Base-by-base conservation (phyloP, 2,797 vertebrate species). In the Acipenser ruthenus region DNA sequence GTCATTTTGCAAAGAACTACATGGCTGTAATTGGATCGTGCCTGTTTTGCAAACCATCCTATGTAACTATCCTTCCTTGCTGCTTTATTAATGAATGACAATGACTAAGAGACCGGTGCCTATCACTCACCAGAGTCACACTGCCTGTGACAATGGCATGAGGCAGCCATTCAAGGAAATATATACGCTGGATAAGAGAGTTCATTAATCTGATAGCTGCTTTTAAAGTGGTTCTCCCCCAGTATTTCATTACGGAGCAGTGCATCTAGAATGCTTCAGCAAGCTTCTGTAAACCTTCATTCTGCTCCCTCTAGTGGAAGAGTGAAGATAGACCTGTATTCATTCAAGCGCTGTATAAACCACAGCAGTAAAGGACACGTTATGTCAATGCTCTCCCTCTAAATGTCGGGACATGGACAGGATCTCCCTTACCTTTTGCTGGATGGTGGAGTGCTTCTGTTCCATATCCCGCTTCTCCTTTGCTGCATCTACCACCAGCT, bases 401-500 rank as follows among this genome's bases (percentile, higher is more conserved):
- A 37, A 37, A 37, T 37, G 23, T 37, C 23, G 4, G 23, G 23
- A 37, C 23, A 37, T 37, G 23, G 23, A 37, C 4, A 37, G 23
- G 23, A 37, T 37, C 23, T 37, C 23, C 23, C 23, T 37, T 92
- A 99, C 96, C 95, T 99, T 99, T 86, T 98, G 95, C 64, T 97
- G 96, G 80, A 99, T 99, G 72, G 96, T 99, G 71, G 96, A 97
- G 83, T 97, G 96, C 73, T 97, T 98, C 74, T 90, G 92, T 73
- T 98, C 96, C 95, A 99, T 97, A 75, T 95, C 94, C 73, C 92
- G 91, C 85, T 95, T 97, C 86, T 99, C 95, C 83, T 93, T 95
- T 66, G 92, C 93, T 76, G 93, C 93, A 80, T 97, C 95, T 65
- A 92, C 81, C 86, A 94, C 92, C 85, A 99, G 87, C 84, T 86